Evolutionary conservation across 1,140 invertebrate genomes (phyloP).

Genomic region (Nymphalis io): DNA sequence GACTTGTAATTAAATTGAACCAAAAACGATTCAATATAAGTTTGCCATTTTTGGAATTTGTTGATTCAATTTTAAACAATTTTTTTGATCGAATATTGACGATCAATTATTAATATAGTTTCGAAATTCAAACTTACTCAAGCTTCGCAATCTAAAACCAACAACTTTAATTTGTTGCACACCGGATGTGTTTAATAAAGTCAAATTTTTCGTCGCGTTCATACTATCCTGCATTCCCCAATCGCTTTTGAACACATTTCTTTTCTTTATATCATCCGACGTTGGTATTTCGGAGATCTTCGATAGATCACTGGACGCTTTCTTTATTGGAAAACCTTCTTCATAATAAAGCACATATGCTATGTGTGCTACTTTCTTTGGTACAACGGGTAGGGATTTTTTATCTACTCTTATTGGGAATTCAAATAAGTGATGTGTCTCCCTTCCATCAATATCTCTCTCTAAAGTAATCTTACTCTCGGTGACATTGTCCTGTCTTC

Average conservation of each 20-base stretch:
- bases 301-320: slow-evolving; percentile 44
- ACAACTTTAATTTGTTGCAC: slow-evolving; percentile 61
- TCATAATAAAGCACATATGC: slow-evolving; percentile 76
- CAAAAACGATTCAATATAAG: too few species aligned
- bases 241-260: slow-evolving; percentile 63
- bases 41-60: too few species aligned
- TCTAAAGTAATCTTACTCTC: slow-evolving; percentile 51
- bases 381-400: slow-evolving; percentile 48
- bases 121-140: slow-evolving; percentile 57
- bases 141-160: slow-evolving; percentile 63
- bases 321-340: slow-evolving; percentile 52
- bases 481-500: slow-evolving; percentile 63
- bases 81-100: not conserved
- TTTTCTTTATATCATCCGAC: slow-evolving; percentile 54
- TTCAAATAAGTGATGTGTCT: slow-evolving; percentile 52
- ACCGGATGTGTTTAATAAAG: slow-evolving; percentile 64
- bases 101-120: too few species aligned
- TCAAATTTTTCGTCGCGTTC: slow-evolving; percentile 64
- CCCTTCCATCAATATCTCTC: slow-evolving; percentile 44
- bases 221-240: slow-evolving; percentile 61
- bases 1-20: too few species aligned
- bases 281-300: slow-evolving; percentile 48
- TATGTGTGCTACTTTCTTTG: slow-evolving; percentile 59
- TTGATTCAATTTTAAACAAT: too few species aligned
- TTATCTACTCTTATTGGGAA: slow-evolving; percentile 60